These are phyloP conservation scores for Odontocolon sp. DNA, from an alignment of 2,888 invertebrate genomes.

Conservation along the genomic window DNA sequence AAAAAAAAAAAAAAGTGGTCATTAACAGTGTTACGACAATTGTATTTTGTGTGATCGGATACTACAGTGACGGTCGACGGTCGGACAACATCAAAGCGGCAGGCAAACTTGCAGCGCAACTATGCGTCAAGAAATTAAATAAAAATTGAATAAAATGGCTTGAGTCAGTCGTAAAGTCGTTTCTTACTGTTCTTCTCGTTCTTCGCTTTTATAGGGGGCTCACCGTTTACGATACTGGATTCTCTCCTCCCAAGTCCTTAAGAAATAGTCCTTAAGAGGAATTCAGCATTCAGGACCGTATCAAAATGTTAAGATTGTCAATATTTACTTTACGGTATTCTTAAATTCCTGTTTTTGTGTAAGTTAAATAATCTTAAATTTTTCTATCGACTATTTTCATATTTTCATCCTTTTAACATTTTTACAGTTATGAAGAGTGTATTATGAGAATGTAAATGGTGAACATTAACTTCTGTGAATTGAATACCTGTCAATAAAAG, in stretches of 20 bases:
- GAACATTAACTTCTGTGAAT: too few species aligned
- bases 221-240: neutral
- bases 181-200: neutral
- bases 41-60: neutral
- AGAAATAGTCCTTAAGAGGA: too few species aligned
- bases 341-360: too few species aligned
- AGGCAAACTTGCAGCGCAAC: constrained; percentile 27
- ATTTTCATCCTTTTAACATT: too few species aligned
- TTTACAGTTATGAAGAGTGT: too few species aligned
- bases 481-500: too few species aligned
- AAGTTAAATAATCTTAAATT: too few species aligned
- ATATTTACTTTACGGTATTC: too few species aligned
- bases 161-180: neutral
- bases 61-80: constrained; percentile 4
- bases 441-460: too few species aligned
- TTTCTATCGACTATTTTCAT: too few species aligned
- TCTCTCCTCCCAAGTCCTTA: neutral
- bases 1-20: constrained; percentile 4
- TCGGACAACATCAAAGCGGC: constrained; percentile 36
- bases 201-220: constrained; percentile 10
- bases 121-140: constrained; percentile 12
- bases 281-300: too few species aligned
- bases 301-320: too few species aligned
- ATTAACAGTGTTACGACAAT: neutral
- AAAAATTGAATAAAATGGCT: constrained; percentile 5